A percentile compares a stretch with the other conserved stretches of the same genome.
These are phyloP conservation scores for Chaetodon trifasciatus DNA, from an alignment of 2,797 vertebrate genomes.

Conservation along the genomic window DNA sequence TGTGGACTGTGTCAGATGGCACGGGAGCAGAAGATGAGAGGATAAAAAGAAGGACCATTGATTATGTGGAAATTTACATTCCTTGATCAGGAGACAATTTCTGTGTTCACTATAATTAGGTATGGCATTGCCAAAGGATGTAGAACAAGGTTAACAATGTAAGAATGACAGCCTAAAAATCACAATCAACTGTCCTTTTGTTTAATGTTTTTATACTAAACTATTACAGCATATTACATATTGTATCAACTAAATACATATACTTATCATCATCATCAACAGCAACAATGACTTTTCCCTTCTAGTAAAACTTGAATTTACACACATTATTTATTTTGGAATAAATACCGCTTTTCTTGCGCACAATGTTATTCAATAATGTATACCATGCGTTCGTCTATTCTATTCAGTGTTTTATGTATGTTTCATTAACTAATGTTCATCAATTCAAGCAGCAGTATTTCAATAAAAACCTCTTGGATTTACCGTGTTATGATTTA, in stretches of 20 bases:
- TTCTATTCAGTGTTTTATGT: not conserved
- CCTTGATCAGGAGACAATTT: not conserved
- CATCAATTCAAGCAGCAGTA: not conserved
- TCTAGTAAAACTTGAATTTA: not conserved
- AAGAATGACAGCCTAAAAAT: not conserved
- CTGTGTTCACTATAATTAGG: not conserved
- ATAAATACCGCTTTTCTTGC: conserved; percentile 2
- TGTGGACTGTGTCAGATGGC: conserved; percentile 88
- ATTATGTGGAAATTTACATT: not conserved
- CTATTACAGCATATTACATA: not conserved
- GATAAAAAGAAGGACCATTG: conserved; percentile 40
- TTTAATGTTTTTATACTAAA: not conserved
- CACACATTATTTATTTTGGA: conserved; percentile 35
- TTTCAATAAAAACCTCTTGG: conserved; percentile 45
- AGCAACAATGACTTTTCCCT: not conserved
- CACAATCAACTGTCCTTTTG: conserved; percentile 5
- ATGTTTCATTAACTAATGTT: not conserved
- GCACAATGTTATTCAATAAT: conserved; percentile 13
- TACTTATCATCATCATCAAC: too few species aligned
- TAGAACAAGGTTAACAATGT: not conserved
- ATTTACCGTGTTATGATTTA: not conserved
- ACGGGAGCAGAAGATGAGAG: conserved; percentile 83
- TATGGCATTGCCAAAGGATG: not conserved
- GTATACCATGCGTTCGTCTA: not conserved
- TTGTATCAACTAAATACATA: not conserved